Conservation (phyloP, 2,797 vertebrate species). For the Esox lucius region DNA sequence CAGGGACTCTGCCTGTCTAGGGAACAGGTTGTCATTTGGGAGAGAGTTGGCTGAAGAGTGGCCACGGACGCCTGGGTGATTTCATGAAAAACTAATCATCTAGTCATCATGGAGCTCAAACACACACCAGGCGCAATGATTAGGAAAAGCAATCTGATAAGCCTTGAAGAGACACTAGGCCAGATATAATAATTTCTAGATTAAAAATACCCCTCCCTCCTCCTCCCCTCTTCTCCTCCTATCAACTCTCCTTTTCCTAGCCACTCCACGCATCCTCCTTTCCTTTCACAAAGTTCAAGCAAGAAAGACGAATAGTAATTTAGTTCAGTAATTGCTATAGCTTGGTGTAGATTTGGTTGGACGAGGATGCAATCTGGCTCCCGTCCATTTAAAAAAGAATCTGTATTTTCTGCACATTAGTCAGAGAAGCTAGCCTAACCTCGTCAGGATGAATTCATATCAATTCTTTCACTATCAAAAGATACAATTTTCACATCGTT, state of each 20-base stretch:
- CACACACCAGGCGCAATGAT: conserved; percentile 90
- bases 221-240: not conserved
- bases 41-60: conserved; percentile 81
- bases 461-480: conserved; percentile 52
- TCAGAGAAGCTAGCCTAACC: conserved; percentile 43
- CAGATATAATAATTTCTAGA: conserved; percentile 88
- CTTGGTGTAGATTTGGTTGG: conserved; percentile 31
- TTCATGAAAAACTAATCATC: conserved; percentile 99
- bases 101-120: conserved; percentile 99
- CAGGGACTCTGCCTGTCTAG: too few relatives aligned
- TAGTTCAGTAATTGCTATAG: conserved; percentile 80
- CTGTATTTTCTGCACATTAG: conserved; percentile 47
- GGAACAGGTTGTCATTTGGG: too few relatives aligned
- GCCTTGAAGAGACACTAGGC: conserved; percentile 76
- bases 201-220: conserved; percentile 65
- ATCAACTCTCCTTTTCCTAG: not conserved
- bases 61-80: conserved; percentile 90
- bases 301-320: conserved; percentile 76
- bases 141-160: conserved; percentile 90
- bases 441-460: conserved; percentile 54
- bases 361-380: conserved; percentile 34
- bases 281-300: conserved; percentile 73
- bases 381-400: conserved; percentile 30
- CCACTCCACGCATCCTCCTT: conserved; percentile 8
- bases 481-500: conserved; percentile 49